Base-by-base conservation (phyloP, 1,140 invertebrate species). In the Zaprionus capensis region DNA sequence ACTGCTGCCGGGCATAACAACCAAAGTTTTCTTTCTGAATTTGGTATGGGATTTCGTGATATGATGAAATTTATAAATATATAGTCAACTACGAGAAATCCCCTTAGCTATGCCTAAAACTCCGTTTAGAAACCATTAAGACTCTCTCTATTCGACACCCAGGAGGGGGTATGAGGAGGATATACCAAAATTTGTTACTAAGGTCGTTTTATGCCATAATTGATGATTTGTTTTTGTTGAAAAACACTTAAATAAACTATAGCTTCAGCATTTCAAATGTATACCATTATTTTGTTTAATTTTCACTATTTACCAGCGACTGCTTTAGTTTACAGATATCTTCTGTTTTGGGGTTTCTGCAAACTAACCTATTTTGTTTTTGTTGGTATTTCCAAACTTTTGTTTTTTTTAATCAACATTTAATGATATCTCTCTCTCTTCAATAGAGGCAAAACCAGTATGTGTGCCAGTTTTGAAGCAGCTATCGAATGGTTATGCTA, bases 321-420 rank as follows among this genome's bases (percentile, higher is more conserved):
- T 46, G 7, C 3, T 46, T 7, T 46, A 41, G 38, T 41, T 17
- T 9, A 17, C 6, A 17, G 3, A 9, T 46, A 46, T 9, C n/a
- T 46, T 46, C 6, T n/a, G n/a, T 46, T 17, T 46, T 46, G n/a
- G n/a, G 7, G n/a, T 17, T 46, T 17, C 41, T 17, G 41, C 6
- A 44, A 44, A 44, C n/a, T 46, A 46, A 46, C 41, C 41, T 46
- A 46, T 46, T 46, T 46, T 53, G 5, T 24, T 53, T 12, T 9
- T 53, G 20, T n/a, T 24, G 67, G 81, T 67, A 70, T 71, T 65
- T 55, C 71, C 82, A 80, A 71, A 59, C 72, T 77, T 73, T 85
- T 85, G 69, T 86, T 70, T 46, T 49, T 20, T 67, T 34, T 31
- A 36, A 46, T 57, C 34, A 38, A 46, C 41, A 46, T 17, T 46